A percentile compares a stretch with the other conserved stretches of the same genome.
Evolutionary conservation across 2,888 invertebrate species (phyloP).

Genomic region (Drosophila falleni): DNA sequence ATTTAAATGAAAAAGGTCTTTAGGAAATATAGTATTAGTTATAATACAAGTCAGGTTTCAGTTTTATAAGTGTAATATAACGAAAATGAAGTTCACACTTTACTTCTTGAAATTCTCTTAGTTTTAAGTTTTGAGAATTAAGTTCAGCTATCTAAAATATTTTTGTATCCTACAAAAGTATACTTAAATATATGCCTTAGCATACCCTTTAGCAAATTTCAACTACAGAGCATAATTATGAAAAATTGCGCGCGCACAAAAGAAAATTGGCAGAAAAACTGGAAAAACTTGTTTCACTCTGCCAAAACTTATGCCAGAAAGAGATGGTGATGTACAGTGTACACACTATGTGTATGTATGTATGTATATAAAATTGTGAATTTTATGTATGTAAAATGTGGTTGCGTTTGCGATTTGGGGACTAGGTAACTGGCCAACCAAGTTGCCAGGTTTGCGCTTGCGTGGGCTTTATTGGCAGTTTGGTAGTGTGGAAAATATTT

Average conservation of each 20-base stretch:
- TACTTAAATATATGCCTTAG: no score
- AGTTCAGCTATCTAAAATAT: not conserved
- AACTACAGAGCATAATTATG: conserved; percentile 42
- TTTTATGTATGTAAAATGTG: conserved; percentile 1
- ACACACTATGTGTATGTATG: conserved; percentile 8
- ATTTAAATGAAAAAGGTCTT: not conserved
- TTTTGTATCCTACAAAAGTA: no score
- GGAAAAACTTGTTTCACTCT: conserved; percentile 76
- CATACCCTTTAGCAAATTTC: not conserved
- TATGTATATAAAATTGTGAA: conserved; percentile 1
- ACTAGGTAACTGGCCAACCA: conserved; percentile 66
- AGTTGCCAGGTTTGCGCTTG: conserved; percentile 60
- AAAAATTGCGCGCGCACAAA: conserved; percentile 65
- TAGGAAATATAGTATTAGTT: not conserved
- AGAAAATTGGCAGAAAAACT: conserved; percentile 71
- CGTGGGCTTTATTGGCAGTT: conserved; percentile 81
- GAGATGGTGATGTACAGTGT: conserved; percentile 54
- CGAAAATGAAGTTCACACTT: not conserved
- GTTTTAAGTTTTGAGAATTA: not conserved
- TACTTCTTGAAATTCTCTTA: not conserved
- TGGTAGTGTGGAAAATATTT: conserved; percentile 80
- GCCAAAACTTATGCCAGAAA: conserved; percentile 50
- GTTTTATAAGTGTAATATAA: not conserved
- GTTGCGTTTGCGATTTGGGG: conserved; percentile 41
- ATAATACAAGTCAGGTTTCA: not conserved